Evolutionary conservation across 2,888 invertebrate genomes (phyloP).

Genomic region (Cantharis nigra): DNA sequence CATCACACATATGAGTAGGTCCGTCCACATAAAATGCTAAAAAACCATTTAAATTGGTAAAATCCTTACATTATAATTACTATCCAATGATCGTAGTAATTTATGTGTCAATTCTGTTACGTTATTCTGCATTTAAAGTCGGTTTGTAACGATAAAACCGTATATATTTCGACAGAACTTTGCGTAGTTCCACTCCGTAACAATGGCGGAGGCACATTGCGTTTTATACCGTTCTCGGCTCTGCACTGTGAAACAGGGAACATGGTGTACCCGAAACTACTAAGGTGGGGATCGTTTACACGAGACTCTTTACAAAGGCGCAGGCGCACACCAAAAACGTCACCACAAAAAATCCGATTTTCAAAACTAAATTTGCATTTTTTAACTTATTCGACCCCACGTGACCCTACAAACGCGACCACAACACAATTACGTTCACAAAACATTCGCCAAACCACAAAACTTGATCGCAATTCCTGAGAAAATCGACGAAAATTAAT

Average conservation of each 20-base stretch:
- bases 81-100: constrained; percentile 95
- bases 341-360: constrained; percentile 11
- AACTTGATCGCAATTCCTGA: not conserved
- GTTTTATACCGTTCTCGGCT: constrained; percentile 56
- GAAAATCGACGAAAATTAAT: not conserved
- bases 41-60: constrained; percentile 38
- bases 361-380: not conserved
- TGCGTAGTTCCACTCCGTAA: constrained; percentile 56
- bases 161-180: constrained; percentile 55
- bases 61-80: constrained; percentile 95
- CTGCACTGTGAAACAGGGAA: constrained; percentile 57
- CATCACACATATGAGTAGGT: not conserved
- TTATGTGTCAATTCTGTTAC: constrained; percentile 91
- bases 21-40: constrained; percentile 1
- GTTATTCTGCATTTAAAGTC: constrained; percentile 78
- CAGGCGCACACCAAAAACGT: constrained; percentile 40
- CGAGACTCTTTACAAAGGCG: constrained; percentile 49
- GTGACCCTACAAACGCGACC: not conserved
- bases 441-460: not conserved
- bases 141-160: constrained; percentile 57
- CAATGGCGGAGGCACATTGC: constrained; percentile 59
- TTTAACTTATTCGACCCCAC: not conserved
- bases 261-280: constrained; percentile 57
- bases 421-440: not conserved
- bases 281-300: constrained; percentile 55